A percentile compares a stretch with the other conserved stretches of the same genome.
Evolutionary conservation across 1,140 invertebrate genomes (phyloP).

Genomic region (Nomia melanderi): DNA sequence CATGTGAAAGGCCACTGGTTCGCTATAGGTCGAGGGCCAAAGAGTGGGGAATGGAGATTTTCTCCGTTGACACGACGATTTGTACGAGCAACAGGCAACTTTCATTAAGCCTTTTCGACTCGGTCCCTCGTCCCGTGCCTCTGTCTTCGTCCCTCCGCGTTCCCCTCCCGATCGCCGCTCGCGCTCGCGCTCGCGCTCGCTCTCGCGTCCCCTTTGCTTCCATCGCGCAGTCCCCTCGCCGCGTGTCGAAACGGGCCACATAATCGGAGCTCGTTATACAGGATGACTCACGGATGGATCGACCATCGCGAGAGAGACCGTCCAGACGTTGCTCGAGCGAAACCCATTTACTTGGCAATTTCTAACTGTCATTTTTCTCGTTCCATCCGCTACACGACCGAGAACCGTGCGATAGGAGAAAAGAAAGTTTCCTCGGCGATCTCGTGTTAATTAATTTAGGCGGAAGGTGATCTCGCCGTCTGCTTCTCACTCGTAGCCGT

Average conservation of each 20-base stretch:
- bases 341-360: no score
- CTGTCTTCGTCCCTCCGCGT: neutral
- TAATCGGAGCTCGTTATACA: conserved; percentile 45
- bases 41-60: conserved; percentile 50
- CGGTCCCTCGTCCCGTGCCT: conserved; percentile 2
- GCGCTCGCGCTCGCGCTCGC: no score
- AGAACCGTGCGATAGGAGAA: no score
- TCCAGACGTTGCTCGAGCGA: no score
- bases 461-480: no score
- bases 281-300: neutral
- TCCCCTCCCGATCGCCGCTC: no score
- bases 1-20: conserved; percentile 35
- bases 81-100: conserved; percentile 75
- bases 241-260: conserved; percentile 44
- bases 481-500: no score
- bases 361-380: no score
- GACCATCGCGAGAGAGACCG: no score
- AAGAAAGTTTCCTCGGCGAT: no score
- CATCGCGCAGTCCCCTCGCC: conserved; percentile 44
- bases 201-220: conserved; percentile 22
- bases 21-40: conserved; percentile 27
- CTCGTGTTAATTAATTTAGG: no score
- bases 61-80: conserved; percentile 67
- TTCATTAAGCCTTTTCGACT: conserved; percentile 75
- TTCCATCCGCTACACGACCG: no score